Conservation (phyloP, 2,797 vertebrate species). For the Propithecus perrieri region DNA sequence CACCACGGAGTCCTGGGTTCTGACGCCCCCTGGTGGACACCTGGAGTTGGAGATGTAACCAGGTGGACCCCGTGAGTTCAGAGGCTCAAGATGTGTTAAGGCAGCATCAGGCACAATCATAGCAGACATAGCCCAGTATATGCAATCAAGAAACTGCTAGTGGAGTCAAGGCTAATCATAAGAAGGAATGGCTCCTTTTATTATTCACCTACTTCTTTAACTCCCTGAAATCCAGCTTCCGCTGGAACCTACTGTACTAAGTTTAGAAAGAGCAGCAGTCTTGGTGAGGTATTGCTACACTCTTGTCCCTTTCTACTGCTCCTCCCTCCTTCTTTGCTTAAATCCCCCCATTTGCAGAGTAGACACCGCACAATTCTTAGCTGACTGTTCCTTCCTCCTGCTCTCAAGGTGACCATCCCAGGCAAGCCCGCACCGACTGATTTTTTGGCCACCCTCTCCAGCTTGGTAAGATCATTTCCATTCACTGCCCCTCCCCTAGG, state of each 20-base stretch:
- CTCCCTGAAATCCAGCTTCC: neutral
- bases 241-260: neutral
- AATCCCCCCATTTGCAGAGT: neutral
- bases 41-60: neutral
- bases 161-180: neutral
- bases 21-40: slow-evolving; percentile 51
- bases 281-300: neutral
- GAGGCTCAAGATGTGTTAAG: neutral
- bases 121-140: neutral
- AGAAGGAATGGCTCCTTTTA: neutral
- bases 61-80: too few species aligned
- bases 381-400: neutral
- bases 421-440: neutral
- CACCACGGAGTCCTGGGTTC: neutral
- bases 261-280: neutral
- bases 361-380: neutral
- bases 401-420: neutral
- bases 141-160: neutral
- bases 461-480: neutral
- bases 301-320: neutral
- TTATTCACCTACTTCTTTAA: neutral
- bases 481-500: neutral
- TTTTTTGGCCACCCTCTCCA: neutral
- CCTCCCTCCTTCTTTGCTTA: neutral
- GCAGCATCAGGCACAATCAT: neutral